Evolutionary conservation across 2,113 vertebrate species (phyloP).

Genomic region (Taurulus bubalis): DNA sequence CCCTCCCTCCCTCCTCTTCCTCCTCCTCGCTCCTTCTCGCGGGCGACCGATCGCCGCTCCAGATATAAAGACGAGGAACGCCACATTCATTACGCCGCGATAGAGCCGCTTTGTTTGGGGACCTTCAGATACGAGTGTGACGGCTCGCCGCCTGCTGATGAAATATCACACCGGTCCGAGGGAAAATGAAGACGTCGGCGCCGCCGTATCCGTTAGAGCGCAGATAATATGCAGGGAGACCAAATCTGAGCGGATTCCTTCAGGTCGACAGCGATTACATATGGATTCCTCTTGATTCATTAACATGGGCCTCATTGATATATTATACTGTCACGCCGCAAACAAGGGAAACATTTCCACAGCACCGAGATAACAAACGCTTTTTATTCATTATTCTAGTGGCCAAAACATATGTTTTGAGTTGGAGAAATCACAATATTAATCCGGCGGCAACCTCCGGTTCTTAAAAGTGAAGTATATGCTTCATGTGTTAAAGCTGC

Average conservation of each 20-base stretch:
- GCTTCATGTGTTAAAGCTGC: too few relatives aligned
- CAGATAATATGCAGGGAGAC: conserved; percentile 40
- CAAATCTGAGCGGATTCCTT: not conserved
- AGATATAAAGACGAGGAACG: not conserved
- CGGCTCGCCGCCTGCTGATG: conserved; percentile 49
- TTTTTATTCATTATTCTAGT: not conserved
- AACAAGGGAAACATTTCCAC: not conserved
- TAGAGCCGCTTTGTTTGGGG: conserved; percentile 33
- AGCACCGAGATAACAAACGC: not conserved
- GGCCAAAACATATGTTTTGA: not conserved
- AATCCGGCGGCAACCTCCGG: not conserved
- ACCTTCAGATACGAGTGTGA: conserved; percentile 32
- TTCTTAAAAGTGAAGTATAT: too few relatives aligned
- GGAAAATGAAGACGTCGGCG: conserved; percentile 42
- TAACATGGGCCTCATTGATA: conserved; percentile 7
- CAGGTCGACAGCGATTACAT: not conserved
- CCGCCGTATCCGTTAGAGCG: conserved; percentile 41
- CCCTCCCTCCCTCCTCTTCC: not conserved
- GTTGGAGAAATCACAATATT: not conserved
- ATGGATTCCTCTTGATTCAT: not conserved
- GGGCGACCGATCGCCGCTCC: conserved; percentile 16
- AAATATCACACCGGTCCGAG: conserved; percentile 52
- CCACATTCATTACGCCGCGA: conserved; percentile 26
- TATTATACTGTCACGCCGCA: conserved; percentile 2
- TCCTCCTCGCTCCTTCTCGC: not conserved